Evolutionary conservation across 1,140 invertebrate species (phyloP), one percentile per base, ranked within the genome.

Genomic region (Drosophila sp.): DNA sequence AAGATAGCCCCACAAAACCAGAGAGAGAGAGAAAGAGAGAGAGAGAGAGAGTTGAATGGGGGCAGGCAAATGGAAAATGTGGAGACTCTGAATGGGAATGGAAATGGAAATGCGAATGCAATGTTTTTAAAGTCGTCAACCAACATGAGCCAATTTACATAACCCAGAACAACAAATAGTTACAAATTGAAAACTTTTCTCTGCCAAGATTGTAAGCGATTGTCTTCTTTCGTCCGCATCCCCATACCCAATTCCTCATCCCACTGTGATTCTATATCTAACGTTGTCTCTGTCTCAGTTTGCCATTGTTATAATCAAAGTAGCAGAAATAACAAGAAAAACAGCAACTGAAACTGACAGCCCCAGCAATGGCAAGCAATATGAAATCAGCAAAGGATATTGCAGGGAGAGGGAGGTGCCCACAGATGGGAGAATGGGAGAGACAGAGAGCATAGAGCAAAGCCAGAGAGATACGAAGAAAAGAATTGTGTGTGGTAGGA

Each of bases 111-210:
- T 55, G 64, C 71, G 44, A 76, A 74, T 85, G 81, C 79, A 86
- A 72, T 86, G 74, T 76, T 70, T 35, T 72, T 66, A 68, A 70
- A 78, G 74, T 84, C 76, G 57, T 66, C 61, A 33, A 81, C 64
- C 64, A 72, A 74, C 66, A 74, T 54, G 70, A 87, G 83, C 79
- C 83, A 86, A 86, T 86, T 86, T 86, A 89, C 83, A 86, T 86
- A 86, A 86, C 84, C 84, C 79, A 86, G 72, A 86, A 89, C 83
- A 86, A 86, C 84, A 86, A 86, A 86, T 89, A 89, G 83, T 86
- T 89, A 87, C 83, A 86, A 86, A 86, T 86, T 86, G 83, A 86
- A 86, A 86, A 86, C 72, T 86, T 86, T 86, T 80, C 72, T 83
- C 72, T 86, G 83, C 83, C 83, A 86, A 86, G 83, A 86, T 86